Evolutionary conservation across 2,888 invertebrate species (phyloP).

Genomic region (Chaitophorus viminalis): DNA sequence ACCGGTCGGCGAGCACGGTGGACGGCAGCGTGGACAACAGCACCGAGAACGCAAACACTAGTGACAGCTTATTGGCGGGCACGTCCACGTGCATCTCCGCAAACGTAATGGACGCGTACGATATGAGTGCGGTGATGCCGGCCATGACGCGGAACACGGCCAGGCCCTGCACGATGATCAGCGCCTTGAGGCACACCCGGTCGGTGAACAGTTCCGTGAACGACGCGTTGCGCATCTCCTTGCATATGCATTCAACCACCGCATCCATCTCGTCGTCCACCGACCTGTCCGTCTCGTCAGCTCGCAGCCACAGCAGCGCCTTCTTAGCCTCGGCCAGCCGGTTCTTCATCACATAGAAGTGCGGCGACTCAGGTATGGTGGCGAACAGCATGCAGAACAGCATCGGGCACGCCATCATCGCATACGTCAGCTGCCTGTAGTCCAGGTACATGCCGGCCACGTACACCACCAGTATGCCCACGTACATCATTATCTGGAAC

Average conservation of each 20-base stretch:
- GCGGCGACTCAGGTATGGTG: constrained; percentile 75
- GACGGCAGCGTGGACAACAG: constrained; percentile 22
- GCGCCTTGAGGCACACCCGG: constrained; percentile 66
- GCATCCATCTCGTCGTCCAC: constrained; percentile 61
- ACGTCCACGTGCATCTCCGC: constrained; percentile 5
- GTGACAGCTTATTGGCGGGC: neutral
- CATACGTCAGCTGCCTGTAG: constrained; percentile 67
- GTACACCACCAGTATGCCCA: constrained; percentile 68
- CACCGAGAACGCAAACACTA: neutral
- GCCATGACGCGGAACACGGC: constrained; percentile 54
- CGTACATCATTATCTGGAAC: constrained; percentile 67
- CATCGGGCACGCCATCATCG: constrained; percentile 69
- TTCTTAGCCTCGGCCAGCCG: constrained; percentile 69
- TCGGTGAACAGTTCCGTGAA: constrained; percentile 61
- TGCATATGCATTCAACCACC: constrained; percentile 32
- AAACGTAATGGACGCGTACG: constrained; percentile 60
- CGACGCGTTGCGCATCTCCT: constrained; percentile 44
- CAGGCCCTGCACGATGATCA: constrained; percentile 38
- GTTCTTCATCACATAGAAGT: constrained; percentile 72
- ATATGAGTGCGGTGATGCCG: constrained; percentile 47
- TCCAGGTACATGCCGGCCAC: constrained; percentile 67
- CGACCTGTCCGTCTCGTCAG: constrained; percentile 59
- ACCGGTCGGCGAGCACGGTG: constrained; percentile 61
- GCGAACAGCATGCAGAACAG: constrained; percentile 69
- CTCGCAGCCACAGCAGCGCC: constrained; percentile 55